Conservation (phyloP, 2,797 vertebrate species). For the Crypturellus tataupa region DNA sequence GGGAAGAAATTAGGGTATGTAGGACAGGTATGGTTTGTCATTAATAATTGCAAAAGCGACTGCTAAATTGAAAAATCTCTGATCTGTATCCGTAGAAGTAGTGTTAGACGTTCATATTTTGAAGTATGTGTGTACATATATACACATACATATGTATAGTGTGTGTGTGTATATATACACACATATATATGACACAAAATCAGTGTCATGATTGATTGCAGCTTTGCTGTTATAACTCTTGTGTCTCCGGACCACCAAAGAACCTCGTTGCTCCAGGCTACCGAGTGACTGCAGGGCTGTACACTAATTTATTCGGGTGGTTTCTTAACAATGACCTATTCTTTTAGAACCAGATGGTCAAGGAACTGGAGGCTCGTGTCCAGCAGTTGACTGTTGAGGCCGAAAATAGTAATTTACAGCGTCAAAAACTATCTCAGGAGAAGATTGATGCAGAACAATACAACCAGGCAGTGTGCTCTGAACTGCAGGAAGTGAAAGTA, state of each 20-base stretch:
- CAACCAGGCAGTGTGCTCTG: conserved; percentile 79
- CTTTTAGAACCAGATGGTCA: conserved; percentile 86
- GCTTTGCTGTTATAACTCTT: conserved; percentile 33
- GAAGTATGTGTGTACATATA: neutral
- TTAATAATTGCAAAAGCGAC: neutral
- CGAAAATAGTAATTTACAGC: conserved; percentile 86
- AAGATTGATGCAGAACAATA: conserved; percentile 89
- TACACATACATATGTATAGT: too few relatives aligned
- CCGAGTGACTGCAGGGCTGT: neutral
- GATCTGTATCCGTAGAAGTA: too few relatives aligned
- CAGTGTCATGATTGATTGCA: neutral
- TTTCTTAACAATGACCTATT: conserved; percentile 28
- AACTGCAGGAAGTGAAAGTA: conserved; percentile 88
- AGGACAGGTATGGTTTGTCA: neutral
- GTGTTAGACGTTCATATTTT: neutral
- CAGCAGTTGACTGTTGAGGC: conserved; percentile 90
- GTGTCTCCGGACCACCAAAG: neutral
- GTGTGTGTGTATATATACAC: too few relatives aligned
- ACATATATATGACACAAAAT: neutral
- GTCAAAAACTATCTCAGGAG: conserved; percentile 89
- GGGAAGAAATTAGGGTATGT: neutral
- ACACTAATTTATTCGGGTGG: neutral
- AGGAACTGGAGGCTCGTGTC: conserved; percentile 88
- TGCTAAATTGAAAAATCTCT: neutral
- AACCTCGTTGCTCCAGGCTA: neutral